Evolutionary conservation across 2,888 invertebrate species (phyloP).

Genomic region (Conus canariensis): DNA sequence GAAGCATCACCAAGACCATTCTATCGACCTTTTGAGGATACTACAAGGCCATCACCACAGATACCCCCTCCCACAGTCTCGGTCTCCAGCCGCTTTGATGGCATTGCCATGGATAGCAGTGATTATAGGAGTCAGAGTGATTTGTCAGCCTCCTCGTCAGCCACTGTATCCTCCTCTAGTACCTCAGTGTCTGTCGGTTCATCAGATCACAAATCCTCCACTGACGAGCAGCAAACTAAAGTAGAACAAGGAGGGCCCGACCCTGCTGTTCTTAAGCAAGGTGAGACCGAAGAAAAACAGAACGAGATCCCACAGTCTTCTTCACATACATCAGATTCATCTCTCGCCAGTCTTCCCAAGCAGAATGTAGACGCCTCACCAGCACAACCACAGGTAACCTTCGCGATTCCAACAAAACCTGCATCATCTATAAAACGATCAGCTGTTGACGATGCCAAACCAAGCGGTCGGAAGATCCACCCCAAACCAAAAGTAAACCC

Average conservation of each 20-base stretch:
- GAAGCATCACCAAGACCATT: neutral
- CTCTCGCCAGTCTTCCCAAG: neutral
- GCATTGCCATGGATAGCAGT: neutral
- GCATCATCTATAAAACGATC: neutral
- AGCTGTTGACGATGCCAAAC: neutral
- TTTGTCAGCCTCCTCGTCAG: neutral
- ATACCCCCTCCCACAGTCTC: neutral
- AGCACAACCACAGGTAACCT: neutral
- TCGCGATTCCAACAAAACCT: neutral
- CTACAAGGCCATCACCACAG: neutral
- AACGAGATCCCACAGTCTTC: neutral
- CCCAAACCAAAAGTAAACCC: neutral
- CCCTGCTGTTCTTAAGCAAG: neutral
- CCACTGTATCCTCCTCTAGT: neutral
- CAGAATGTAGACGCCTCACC: neutral
- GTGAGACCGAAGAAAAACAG: neutral
- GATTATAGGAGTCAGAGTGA: neutral
- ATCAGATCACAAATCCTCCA: neutral
- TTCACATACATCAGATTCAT: neutral
- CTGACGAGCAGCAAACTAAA: neutral
- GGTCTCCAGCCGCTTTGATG: neutral
- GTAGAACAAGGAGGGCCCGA: neutral
- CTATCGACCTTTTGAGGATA: conserved; percentile 36
- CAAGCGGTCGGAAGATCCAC: neutral
- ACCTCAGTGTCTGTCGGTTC: neutral